Evolutionary conservation across 2,888 invertebrate species (phyloP), one percentile per base, ranked within the genome.

Genomic region (Kryphioiulus occultus): DNA sequence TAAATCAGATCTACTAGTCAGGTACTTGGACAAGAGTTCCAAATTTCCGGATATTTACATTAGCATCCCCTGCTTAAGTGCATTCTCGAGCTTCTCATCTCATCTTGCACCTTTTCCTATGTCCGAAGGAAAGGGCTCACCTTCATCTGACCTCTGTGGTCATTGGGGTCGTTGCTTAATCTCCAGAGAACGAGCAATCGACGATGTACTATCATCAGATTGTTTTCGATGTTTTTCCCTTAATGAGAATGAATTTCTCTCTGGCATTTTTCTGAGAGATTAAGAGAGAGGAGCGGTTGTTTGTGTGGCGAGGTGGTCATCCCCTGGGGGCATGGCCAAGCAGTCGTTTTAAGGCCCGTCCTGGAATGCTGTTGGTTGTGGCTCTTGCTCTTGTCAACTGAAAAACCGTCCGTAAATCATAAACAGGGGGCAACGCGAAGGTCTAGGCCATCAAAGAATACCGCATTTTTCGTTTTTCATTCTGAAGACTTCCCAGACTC

Each of bases 361-460:
- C 83, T 17, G 83, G 83, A 83, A 83, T 83, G 83, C n/a, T 83
- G 83, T 83, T 83, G 83, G 83, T 83, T 83, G 15, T 83, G 83
- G 32, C 32, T 35, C 83, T 83, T 83, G 32, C 32, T 35, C 83
- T 83, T 83, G 83, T 83, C 83, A 83, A 15, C 83, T 83, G 83
- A 30, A 83, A 83, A 26, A 83, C 83, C 83, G 35, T 83, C 35
- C 35, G 32, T 30, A 32, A 83, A 83, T 32, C 15, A 30, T 32
- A 32, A 83, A 83, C n/a, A 83, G 26, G 35, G 83, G 83, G 83
- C 83, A 83, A 83, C 15, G 30, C 12, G 83, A 83, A 83, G 83
- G 83, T 83, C 83, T 83, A 83, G 83, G 83, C 83, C 83, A 83
- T 83, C 83, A 83, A 83, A 83, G 83, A 83, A 35, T 35, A 35